A percentile compares a stretch with the other conserved stretches of the same genome.
Conservation (phyloP, 64 coral and sea anemone genomes). For the Montipora foliosa region DNA sequence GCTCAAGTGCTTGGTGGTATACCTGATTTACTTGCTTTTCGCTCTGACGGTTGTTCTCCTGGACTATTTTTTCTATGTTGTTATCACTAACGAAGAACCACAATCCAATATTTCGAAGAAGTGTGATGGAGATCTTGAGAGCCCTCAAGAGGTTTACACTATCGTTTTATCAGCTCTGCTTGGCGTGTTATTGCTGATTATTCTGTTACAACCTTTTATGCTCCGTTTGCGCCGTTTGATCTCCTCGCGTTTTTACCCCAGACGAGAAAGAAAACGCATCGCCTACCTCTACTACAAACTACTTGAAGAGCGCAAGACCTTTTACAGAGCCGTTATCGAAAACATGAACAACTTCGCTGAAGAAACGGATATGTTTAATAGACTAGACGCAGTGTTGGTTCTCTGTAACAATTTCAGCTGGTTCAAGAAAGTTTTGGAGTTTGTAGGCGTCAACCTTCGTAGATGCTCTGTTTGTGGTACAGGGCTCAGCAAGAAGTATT, state of each 20-base stretch:
- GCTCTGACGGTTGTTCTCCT: constrained; percentile 82
- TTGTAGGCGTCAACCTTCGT: constrained; percentile 58
- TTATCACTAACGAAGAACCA: constrained; percentile 22
- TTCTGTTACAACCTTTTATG: constrained; percentile 78
- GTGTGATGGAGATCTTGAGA: constrained; percentile 16
- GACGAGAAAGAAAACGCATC: constrained; percentile 83
- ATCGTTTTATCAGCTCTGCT: constrained; percentile 73
- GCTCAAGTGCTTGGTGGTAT: constrained; percentile 76
- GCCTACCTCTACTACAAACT: constrained; percentile 92
- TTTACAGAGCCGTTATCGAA: constrained; percentile 88
- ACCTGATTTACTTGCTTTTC: constrained; percentile 85
- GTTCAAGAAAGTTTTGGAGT: constrained; percentile 69
- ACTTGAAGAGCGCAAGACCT: constrained; percentile 86
- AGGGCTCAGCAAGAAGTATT: constrained; percentile 70
- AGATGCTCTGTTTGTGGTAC: constrained; percentile 84
- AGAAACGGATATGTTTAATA: constrained; percentile 81
- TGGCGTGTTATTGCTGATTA: constrained; percentile 78
- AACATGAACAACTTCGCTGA: constrained; percentile 82
- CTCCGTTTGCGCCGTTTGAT: constrained; percentile 78
- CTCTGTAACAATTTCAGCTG: constrained; percentile 86
- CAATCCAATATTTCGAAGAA: constrained; percentile 24
- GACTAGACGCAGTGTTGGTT: constrained; percentile 67
- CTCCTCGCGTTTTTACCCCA: constrained; percentile 72
- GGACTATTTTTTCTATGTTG: constrained; percentile 81
- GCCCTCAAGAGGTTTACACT: constrained; percentile 48